A percentile compares a stretch with the other conserved stretches of the same genome.
phyloP scores from a whole-genome alignment of 2,888 invertebrate genomes.

The Unio delphinus region DNA sequence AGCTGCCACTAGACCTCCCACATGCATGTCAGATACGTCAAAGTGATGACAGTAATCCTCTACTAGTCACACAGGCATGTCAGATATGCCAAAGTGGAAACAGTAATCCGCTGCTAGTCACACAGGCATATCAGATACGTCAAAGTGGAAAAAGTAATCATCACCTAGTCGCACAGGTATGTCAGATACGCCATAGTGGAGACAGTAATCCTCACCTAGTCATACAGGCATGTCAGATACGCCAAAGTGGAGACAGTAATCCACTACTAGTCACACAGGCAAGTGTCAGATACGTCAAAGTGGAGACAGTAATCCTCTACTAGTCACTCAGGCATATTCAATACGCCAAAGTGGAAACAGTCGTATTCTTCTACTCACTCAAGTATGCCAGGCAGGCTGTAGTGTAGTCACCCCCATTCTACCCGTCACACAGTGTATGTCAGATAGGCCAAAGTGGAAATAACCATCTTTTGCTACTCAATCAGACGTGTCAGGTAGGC shows the following conservation, averaged over 20 bases:
- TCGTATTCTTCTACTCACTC: too few species aligned
- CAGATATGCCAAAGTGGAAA: too few species aligned
- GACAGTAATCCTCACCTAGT: too few species aligned
- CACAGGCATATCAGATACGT: slow-evolving; percentile 76
- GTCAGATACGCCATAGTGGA: too few species aligned
- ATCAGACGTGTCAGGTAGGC: slow-evolving; percentile 76
- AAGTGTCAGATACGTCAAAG: slow-evolving; percentile 19
- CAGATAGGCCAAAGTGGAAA: slow-evolving; percentile 82
- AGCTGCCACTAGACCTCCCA: not conserved
- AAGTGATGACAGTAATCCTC: slow-evolving; percentile 83
- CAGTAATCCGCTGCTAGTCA: slow-evolving; percentile 84
- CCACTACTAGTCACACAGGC: slow-evolving; percentile 88
- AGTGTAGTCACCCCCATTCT: too few species aligned
- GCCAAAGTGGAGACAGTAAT: slow-evolving; percentile 72
- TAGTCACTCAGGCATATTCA: slow-evolving; percentile 81
- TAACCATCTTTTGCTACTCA: slow-evolving; percentile 87
- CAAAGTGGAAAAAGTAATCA: too few species aligned
- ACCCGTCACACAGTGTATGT: too few species aligned
- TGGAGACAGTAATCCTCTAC: slow-evolving; percentile 78
- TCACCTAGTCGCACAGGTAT: too few species aligned
- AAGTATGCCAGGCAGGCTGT: too few species aligned
- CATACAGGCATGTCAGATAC: slow-evolving; percentile 77
- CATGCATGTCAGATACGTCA: slow-evolving; percentile 73
- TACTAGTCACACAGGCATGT: slow-evolving; percentile 85
- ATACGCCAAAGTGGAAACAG: too few species aligned